Evolutionary conservation across 2,888 invertebrate genomes (phyloP).

Genomic region (Muschampia staudingeri): DNA sequence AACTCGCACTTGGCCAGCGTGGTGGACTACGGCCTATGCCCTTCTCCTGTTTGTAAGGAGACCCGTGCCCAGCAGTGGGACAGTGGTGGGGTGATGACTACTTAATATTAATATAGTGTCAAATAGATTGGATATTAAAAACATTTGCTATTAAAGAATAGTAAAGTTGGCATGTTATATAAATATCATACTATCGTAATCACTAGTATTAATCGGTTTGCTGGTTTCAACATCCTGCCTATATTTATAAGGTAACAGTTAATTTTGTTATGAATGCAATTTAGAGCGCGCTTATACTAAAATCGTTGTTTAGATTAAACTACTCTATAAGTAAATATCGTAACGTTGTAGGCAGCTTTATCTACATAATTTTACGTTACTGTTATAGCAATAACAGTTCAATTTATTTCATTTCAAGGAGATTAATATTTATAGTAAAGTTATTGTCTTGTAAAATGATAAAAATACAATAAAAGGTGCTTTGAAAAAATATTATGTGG

Average conservation of each 20-base stretch:
- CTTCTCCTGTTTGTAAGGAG: no score
- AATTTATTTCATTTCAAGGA: neutral
- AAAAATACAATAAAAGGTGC: no score
- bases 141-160: no score
- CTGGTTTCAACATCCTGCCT: conserved; percentile 1
- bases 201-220: neutral
- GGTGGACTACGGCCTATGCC: no score
- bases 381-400: neutral
- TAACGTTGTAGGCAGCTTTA: neutral
- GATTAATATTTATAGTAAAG: no score
- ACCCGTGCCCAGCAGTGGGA: no score
- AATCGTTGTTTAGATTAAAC: neutral
- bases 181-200: neutral
- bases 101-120: no score
- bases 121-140: neutral
- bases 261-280: conserved; percentile 10
- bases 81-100: no score
- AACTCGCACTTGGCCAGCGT: no score
- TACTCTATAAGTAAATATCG: no score
- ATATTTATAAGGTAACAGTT: neutral
- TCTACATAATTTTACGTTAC: neutral
- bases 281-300: neutral
- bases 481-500: no score
- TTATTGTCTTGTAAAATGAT: no score
- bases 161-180: neutral